Evolutionary conservation across 1,140 invertebrate genomes (phyloP).

Genomic region (Zaprionus tsacasi): DNA sequence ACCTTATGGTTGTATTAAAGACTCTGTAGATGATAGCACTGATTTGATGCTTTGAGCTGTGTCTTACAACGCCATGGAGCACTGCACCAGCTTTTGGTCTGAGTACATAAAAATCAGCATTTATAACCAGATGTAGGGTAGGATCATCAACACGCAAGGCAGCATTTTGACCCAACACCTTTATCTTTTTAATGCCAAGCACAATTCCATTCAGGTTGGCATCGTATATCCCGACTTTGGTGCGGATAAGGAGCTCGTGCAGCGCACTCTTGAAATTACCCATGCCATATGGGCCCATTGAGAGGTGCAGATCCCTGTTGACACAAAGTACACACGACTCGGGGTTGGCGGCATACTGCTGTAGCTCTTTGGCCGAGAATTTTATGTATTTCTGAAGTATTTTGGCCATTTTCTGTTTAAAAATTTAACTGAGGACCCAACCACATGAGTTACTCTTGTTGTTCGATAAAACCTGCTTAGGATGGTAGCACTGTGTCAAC

Average conservation of each 20-base stretch:
- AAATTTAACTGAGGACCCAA: conserved; percentile 16
- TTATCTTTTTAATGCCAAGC: conserved; percentile 86
- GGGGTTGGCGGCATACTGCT: conserved; percentile 81
- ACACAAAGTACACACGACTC: conserved; percentile 85
- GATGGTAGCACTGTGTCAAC: conserved; percentile 5
- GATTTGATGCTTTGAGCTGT: conserved; percentile 68
- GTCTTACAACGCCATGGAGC: conserved; percentile 83
- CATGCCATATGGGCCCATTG: conserved; percentile 85
- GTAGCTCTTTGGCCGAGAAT: conserved; percentile 70
- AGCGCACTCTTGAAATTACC: conserved; percentile 84
- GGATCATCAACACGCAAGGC: conserved; percentile 84
- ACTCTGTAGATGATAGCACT: conserved; percentile 80
- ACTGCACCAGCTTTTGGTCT: conserved; percentile 84
- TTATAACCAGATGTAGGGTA: conserved; percentile 85
- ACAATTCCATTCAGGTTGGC: conserved; percentile 85
- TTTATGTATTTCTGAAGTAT: conserved; percentile 79
- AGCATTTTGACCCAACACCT: conserved; percentile 84
- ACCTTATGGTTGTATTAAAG: conserved; percentile 77
- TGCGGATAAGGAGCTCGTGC: conserved; percentile 82
- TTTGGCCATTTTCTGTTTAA: conserved; percentile 64
- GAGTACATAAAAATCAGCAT: conserved; percentile 87
- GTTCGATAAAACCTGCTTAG: conserved; percentile 11
- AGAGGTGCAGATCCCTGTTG: conserved; percentile 84
- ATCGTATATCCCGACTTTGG: conserved; percentile 84
- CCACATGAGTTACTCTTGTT: conserved; percentile 59